Base-by-base conservation (phyloP, 1,140 invertebrate species). In the Aphelenchoides besseyi region DNA sequence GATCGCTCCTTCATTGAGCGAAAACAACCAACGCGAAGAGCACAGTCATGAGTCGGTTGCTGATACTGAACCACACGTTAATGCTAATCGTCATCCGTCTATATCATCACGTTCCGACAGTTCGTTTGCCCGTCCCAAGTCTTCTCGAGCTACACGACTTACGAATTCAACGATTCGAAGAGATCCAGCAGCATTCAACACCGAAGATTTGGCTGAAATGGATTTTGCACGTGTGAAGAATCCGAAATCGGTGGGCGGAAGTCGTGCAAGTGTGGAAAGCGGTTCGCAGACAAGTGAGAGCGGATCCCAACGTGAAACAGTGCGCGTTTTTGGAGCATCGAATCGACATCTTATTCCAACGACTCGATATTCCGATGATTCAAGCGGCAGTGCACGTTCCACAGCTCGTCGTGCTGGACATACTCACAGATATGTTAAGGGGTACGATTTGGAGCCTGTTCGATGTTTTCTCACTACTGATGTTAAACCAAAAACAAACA, bases 81-180 rank as follows among this genome's bases (percentile, higher is more conserved):
- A 28, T 23, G 41, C 12, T 12, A 59, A 5, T 28, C 55, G 55
- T 5, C 55, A 59, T 33, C 18, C 26, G 18, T 59, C 55, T 12
- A 33, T 59, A 8, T 59, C 55, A 5, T 48, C 41, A 23, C 41
- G 23, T 23, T 59, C 55, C 55, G 55, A 59, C 55, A 29, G 18
- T 33, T 59, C 55, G 5, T 59, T 5, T 23, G 18, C 55, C 5
- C 55, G 18, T 33, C 26, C 5, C 26, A 59, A 18, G 5, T 5
- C 55, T 8, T 28, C 23, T 33, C 5, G 5, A 28, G 55, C 55
- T 8, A 23, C 55, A 8, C 55, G 55, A 23, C 18, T 59, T 5
- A 18, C 55, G 26, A 5, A 28, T 8, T 5, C 55, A 8, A 8
- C 23, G 55, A 28, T 59, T 5, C 55, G 55, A 5, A 28, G 23